These are phyloP conservation scores for Altica lythri DNA, from an alignment of 2,888 invertebrate species.

Conservation along the genomic window DNA sequence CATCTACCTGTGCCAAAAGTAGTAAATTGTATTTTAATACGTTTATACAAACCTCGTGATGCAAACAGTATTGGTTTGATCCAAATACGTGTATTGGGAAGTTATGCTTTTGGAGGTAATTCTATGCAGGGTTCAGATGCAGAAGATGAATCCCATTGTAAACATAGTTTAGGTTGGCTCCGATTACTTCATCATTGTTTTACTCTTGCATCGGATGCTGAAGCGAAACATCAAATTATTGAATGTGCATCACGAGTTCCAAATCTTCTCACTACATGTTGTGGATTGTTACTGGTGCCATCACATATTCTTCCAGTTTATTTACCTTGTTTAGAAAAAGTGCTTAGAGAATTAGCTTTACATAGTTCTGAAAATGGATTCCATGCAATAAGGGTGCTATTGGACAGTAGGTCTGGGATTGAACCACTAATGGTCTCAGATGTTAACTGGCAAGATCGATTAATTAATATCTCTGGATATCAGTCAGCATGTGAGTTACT, in stretches of 20 bases:
- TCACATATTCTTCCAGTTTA: constrained; percentile 66
- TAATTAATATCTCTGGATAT: constrained; percentile 54
- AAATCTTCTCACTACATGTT: constrained; percentile 71
- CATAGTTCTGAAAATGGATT: constrained; percentile 66
- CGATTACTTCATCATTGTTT: constrained; percentile 80
- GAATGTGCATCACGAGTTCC: constrained; percentile 69
- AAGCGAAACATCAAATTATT: constrained; percentile 60
- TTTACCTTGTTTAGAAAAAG: constrained; percentile 68
- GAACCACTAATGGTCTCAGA: constrained; percentile 50
- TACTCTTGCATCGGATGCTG: constrained; percentile 57
- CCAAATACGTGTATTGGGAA: constrained; percentile 83
- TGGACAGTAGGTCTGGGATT: constrained; percentile 62
- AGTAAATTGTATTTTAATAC: constrained; percentile 76
- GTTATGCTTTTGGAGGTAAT: constrained; percentile 78
- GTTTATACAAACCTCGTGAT: constrained; percentile 83
- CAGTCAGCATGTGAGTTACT: constrained; percentile 79
- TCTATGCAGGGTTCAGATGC: constrained; percentile 52
- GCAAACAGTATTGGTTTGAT: constrained; percentile 88
- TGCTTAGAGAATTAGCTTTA: constrained; percentile 71
- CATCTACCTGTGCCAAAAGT: constrained; percentile 84
- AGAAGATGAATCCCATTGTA: constrained; percentile 63
- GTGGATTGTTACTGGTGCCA: constrained; percentile 73
- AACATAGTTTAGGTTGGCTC: constrained; percentile 63
- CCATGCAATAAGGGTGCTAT: constrained; percentile 62
- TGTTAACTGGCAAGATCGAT: constrained; percentile 48